Evolutionary conservation across 2,797 vertebrate species (phyloP), one percentile per base, ranked within the genome.

Genomic region (Poliocrania exsul): DNA sequence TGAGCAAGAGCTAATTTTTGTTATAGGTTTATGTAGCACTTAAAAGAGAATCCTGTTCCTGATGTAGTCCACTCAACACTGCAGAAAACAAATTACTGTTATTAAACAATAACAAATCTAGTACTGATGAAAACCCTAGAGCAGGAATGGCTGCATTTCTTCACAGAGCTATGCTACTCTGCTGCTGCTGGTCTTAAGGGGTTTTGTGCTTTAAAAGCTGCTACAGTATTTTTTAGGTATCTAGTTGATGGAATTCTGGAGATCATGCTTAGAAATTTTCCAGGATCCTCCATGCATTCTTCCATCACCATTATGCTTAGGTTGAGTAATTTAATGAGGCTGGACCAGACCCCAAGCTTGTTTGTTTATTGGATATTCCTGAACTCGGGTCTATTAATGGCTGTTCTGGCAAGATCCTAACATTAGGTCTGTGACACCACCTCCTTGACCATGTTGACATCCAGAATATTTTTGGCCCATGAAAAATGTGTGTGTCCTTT

Each of bases 1-100:
- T 80, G 49, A 94, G 75, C 71, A 92, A 91, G 42, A 89, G 53
- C 74, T 95, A 65, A 87, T 93, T 95, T 92, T 89, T 94, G 6
- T 91, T 93, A 87, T 6, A 74, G 72, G 79, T 91, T 95, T 94
- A 88, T 61, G 49, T 11, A 94, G 88, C 91, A 92, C 70, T 69
- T 86, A 70, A 74, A 89, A 83, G 79, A 82, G 80, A 95, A 92
- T 77, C 28, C 56, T 87, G 23, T 79, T 90, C 33, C 78, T 84
- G 56, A 82, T 37, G 78, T 60, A 47, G 67, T 80, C 69, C 38
- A 61, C 84, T 95, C 74, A 77, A 66, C 60, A 78, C 57, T 77
- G 66, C 49, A 86, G 44, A 64, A 65, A 90, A 65, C n/a, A 54
- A 82, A 77, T 90, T 79, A 72, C 54, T 79, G 47, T 84, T 84